Evolutionary conservation across 2,797 vertebrate species (phyloP), one percentile per base, ranked within the genome.

Genomic region (Sebastes hubbsi): DNA sequence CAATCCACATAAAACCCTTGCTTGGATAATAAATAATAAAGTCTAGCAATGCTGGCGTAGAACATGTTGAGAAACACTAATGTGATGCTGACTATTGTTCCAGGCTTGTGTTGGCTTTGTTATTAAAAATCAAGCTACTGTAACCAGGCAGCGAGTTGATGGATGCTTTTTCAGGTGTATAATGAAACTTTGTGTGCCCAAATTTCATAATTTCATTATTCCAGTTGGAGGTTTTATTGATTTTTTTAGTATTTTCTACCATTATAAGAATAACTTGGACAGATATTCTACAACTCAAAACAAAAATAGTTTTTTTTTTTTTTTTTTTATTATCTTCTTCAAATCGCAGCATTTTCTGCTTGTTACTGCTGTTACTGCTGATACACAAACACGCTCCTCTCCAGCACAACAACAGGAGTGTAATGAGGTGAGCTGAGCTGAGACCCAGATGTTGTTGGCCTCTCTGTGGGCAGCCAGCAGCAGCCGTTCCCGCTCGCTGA

Each of bases 401-500:
- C 78, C 52, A n/a, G 34, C 29, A 65, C 80, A 74, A 54, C 60
- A 82, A 64, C 76, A 58, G 77, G 68, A 77, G 71, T 36, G 34
- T 54, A 78, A 83, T 82, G 87, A 87, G 84, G 72, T 75, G 86
- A 88, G 81, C 64, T 52, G 30, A 90, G 85, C 87, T 91, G 91
- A 91, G 87, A 78, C 82, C 91, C 92, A 94, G 89, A 92, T 92
- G 92, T 91, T 93, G 79, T 69, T 81, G 78, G 84, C 84, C 88
- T 87, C 86, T 91, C 89, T 63, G 87, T 75, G 76, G 89, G 88
- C 83, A 67, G 80, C 80, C 71, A 49, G 81, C 81, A 80, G 86
- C 82, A 84, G 84, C 84, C 80, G 82, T 92, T 94, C 89, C 82
- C 88, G 77, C 90, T 91, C 65, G 4, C 24, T 8, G 83, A 81